Conservation (phyloP, 1,140 invertebrate genomes). For the Ridgeia piscesae region DNA sequence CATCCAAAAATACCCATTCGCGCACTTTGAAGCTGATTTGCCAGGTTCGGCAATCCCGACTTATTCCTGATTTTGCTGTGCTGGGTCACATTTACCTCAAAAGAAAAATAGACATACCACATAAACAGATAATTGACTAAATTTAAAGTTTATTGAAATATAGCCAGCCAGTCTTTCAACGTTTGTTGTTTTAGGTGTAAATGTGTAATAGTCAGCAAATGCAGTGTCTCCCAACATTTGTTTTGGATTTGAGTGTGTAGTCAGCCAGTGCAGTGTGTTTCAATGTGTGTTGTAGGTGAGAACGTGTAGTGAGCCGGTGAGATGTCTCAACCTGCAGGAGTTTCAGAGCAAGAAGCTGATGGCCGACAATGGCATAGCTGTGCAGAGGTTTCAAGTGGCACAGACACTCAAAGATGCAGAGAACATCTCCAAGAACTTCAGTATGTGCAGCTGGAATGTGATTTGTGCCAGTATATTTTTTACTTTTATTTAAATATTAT, state of each 20-base stretch:
- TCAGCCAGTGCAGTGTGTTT: neutral
- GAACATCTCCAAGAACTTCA: constrained; percentile 73
- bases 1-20: too few species aligned
- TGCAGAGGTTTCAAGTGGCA: constrained; percentile 91
- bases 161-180: neutral
- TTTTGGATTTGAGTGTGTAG: too few species aligned
- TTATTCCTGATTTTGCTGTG: too few species aligned
- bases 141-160: too few species aligned
- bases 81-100: too few species aligned
- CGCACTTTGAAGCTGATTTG: too few species aligned
- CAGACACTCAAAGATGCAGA: constrained; percentile 71
- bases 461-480: constrained; percentile 16
- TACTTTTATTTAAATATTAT: neutral
- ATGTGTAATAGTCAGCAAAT: neutral
- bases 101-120: too few species aligned
- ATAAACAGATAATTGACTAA: too few species aligned
- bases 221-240: constrained; percentile 63
- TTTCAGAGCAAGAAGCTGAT: constrained; percentile 96
- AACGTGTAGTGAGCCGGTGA: constrained; percentile 30
- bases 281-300: constrained; percentile 17
- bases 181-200: constrained; percentile 23
- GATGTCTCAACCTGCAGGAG: constrained; percentile 90
- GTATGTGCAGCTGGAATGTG: constrained; percentile 62
- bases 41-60: too few species aligned
- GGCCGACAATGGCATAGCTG: constrained; percentile 81